phyloP scores from a whole-genome alignment of 2,888 invertebrate genomes.

The Agriopis leucophaearia region DNA sequence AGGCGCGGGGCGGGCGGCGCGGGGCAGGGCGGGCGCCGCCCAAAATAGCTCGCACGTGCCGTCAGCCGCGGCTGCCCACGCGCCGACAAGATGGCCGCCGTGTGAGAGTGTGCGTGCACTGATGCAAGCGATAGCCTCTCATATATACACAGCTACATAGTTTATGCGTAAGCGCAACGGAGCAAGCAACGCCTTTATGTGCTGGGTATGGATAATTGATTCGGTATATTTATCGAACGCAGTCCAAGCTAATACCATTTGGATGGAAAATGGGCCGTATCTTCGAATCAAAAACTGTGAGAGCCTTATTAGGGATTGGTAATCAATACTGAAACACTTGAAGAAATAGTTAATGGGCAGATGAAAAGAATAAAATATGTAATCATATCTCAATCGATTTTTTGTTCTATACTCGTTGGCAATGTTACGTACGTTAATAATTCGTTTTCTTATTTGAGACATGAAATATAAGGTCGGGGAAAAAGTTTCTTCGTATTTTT shows the following conservation, averaged over 20 bases:
- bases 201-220: slow-evolving; percentile 35
- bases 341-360: neutral
- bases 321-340: neutral
- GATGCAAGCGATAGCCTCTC: slow-evolving; percentile 61
- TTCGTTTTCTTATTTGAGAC: too few species aligned
- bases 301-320: neutral
- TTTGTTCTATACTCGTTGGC: too few species aligned
- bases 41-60: slow-evolving; percentile 86
- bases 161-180: slow-evolving; percentile 32
- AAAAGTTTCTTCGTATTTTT: too few species aligned
- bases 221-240: slow-evolving; percentile 32
- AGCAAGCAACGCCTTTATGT: slow-evolving; percentile 29
- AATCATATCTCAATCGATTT: too few species aligned
- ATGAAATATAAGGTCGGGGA: too few species aligned
- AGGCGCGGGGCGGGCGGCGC: slow-evolving; percentile 71
- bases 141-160: slow-evolving; percentile 13
- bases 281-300: neutral
- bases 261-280: slow-evolving; percentile 2
- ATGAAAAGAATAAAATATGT: neutral
- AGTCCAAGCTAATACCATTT: slow-evolving; percentile 14
- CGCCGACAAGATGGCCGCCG: slow-evolving; percentile 82
- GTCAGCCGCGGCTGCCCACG: slow-evolving; percentile 80
- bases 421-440: too few species aligned
- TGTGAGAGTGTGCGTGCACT: slow-evolving; percentile 60
- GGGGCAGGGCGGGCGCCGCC: slow-evolving; percentile 64